Conservation (phyloP, 2,888 invertebrate genomes). For the Lordiphosa fenestrarum region DNA sequence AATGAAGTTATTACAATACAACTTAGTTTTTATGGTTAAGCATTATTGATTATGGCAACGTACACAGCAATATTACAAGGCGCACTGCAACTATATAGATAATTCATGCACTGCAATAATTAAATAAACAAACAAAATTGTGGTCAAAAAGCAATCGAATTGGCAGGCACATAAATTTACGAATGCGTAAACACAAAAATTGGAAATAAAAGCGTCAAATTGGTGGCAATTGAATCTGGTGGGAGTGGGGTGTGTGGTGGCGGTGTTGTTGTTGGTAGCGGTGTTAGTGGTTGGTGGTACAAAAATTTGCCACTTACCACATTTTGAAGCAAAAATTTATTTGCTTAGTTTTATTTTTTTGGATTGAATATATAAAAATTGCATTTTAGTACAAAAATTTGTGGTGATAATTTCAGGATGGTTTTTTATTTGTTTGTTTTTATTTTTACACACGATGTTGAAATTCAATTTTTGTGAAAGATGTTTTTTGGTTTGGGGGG, state of each 20-base stretch:
- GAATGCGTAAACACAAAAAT: neutral
- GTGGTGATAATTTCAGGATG: conserved; percentile 11
- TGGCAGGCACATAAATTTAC: neutral
- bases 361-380: conserved; percentile 44
- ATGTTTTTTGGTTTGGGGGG: conserved; percentile 39
- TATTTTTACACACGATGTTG: conserved; percentile 44
- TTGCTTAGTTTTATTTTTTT: conserved; percentile 15
- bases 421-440: conserved; percentile 6
- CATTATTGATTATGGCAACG: too few species aligned
- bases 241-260: conserved; percentile 10
- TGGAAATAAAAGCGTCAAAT: conserved; percentile 8
- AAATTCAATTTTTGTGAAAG: conserved; percentile 16
- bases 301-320: conserved; percentile 74
- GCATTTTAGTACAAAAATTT: conserved; percentile 56
- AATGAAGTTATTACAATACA: too few species aligned
- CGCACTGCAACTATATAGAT: neutral
- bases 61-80: too few species aligned
- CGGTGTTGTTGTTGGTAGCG: conserved; percentile 25
- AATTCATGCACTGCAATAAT: neutral
- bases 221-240: conserved; percentile 8
- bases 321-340: conserved; percentile 30
- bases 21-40: too few species aligned
- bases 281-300: conserved; percentile 32
- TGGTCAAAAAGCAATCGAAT: neutral
- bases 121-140: neutral